Conservation (phyloP, 53 echinoderm and acorn worm genomes). For the Zoroaster sp. region DNA sequence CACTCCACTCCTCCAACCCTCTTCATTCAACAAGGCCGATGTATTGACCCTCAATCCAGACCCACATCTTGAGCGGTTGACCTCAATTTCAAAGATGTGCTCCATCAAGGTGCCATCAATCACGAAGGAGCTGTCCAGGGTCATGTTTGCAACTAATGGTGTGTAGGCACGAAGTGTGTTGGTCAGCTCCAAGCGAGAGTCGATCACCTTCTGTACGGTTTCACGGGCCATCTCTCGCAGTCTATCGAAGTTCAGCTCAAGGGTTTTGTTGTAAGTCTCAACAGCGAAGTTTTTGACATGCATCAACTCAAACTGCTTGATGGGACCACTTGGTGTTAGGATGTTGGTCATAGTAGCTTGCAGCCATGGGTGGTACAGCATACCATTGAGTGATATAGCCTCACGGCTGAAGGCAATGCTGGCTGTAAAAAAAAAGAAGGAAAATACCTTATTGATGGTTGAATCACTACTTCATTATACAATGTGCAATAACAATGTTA, state of each 20-base stretch:
- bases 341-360: constrained; percentile 62
- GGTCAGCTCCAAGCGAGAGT: constrained; percentile 68
- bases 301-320: constrained; percentile 53
- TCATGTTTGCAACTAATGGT: constrained; percentile 67
- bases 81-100: constrained; percentile 57
- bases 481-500: too few species aligned
- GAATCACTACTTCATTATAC: too few species aligned
- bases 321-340: constrained; percentile 73
- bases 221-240: constrained; percentile 48
- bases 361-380: constrained; percentile 65
- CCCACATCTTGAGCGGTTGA: constrained; percentile 26
- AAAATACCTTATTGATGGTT: background rate
- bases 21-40: constrained; percentile 23
- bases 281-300: constrained; percentile 54
- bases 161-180: constrained; percentile 50
- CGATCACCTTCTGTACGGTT: constrained; percentile 50
- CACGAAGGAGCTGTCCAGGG: constrained; percentile 64
- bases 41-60: constrained; percentile 43
- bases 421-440: constrained; percentile 34
- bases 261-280: constrained; percentile 66
- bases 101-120: constrained; percentile 54
- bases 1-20: constrained; percentile 22
- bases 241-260: constrained; percentile 39
- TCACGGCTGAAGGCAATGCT: constrained; percentile 66
- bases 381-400: constrained; percentile 68